phyloP scores from a whole-genome alignment of 1,140 invertebrate genomes.

The Drosophila saltans region DNA sequence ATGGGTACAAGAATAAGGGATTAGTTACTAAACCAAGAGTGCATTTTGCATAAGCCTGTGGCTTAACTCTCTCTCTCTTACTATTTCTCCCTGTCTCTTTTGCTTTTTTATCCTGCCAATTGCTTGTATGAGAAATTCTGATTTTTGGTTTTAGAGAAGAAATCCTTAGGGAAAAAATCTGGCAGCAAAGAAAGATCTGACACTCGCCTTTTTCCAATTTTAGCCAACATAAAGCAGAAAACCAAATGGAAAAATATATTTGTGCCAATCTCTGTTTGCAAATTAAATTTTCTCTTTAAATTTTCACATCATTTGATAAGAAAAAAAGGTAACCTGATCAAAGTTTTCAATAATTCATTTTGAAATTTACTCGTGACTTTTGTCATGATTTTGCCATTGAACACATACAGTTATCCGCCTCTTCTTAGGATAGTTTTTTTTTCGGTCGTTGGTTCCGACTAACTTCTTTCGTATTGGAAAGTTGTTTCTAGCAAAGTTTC shows the following conservation, averaged over 20 bases:
- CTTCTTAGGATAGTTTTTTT: constrained; percentile 1
- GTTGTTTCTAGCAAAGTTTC: constrained; percentile 23
- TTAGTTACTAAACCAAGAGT: constrained; percentile 63
- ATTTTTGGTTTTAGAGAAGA: no score
- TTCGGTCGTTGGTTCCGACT: neutral
- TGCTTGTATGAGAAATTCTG: no score
- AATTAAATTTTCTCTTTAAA: no score
- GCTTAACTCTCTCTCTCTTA: constrained; percentile 34
- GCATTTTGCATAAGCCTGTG: constrained; percentile 77
- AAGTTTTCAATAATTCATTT: constrained; percentile 9
- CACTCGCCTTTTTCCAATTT: no score
- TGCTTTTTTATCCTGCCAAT: neutral
- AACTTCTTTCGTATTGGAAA: neutral
- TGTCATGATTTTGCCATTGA: constrained; percentile 9
- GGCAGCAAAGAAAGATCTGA: neutral
- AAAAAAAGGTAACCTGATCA: neutral
- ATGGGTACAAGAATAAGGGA: constrained; percentile 20
- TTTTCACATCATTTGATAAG: no score
- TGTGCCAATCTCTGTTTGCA: no score
- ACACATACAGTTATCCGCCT: neutral
- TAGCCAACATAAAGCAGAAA: no score
- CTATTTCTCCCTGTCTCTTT: constrained; percentile 9
- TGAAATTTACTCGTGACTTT: constrained; percentile 1
- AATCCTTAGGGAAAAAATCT: neutral
- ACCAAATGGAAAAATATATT: no score